phyloP scores from a whole-genome alignment of 2,113 vertebrate species.

The Elanus axillaris region DNA sequence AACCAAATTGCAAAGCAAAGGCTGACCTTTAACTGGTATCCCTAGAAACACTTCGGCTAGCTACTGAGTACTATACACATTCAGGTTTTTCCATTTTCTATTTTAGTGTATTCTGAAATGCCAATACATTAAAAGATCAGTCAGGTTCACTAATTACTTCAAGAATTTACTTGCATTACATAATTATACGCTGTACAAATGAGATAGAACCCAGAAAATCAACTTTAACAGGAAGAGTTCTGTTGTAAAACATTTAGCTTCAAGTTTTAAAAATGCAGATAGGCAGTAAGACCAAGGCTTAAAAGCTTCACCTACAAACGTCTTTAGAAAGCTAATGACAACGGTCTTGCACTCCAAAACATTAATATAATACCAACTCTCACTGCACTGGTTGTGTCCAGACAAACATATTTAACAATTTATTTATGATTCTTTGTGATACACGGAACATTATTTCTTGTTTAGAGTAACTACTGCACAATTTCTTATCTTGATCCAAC shows the following conservation, averaged over 20 bases:
- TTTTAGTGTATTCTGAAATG: not conserved
- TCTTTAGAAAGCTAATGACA: not conserved
- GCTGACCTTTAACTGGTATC: constrained; percentile 29
- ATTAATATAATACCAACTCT: not conserved
- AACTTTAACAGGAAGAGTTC: not conserved
- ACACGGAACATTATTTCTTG: not conserved
- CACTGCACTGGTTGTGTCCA: not conserved
- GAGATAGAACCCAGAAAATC: not conserved
- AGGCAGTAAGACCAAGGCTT: not conserved
- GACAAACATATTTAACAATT: not conserved
- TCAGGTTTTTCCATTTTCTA: constrained; percentile 1
- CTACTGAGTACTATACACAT: not conserved
- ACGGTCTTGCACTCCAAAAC: not conserved
- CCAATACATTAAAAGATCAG: constrained; percentile 15
- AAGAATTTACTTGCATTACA: not conserved
- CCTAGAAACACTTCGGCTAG: constrained; percentile 5
- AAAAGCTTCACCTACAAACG: not conserved
- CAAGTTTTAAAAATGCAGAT: not conserved
- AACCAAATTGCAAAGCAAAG: constrained; percentile 45
- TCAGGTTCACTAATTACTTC: not conserved
- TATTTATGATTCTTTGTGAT: not conserved
- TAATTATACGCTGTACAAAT: not conserved
- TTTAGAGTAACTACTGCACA: not conserved
- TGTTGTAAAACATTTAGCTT: not conserved
- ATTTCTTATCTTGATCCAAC: not conserved